Evolutionary conservation across 2,113 vertebrate species (phyloP), one percentile per base, ranked within the genome.

Genomic region (Scytalopus superciliaris): DNA sequence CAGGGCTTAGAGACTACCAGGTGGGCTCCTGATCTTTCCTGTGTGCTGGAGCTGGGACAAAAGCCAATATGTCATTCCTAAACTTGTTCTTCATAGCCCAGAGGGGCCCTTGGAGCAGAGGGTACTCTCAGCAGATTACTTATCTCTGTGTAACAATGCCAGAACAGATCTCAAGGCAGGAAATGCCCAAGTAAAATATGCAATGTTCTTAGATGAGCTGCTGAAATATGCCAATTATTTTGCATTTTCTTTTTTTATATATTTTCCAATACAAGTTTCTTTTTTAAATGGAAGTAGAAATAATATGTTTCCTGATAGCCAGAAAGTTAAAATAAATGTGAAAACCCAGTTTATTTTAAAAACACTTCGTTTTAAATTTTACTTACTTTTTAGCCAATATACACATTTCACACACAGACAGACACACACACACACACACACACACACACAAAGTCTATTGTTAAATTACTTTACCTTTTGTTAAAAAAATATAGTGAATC

Each of bases 161-260:
- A 53, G 50, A 84, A 63, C 2, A 74, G 50, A 88, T 74, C 89
- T 86, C 80, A 84, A 80, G 49, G 45, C 80, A 88, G 64, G 31
- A 91, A 66, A 84, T 84, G 53, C 19, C 21, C 47, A 56, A 60
- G n/a, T 64, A 24, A 86, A 86, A 74, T 74, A 39, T 49, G 31
- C 42, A 63, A 13, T 4, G 0, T 39, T 68, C 55, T 73, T 45
- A 55, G 73, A 77, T 50, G 35, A 87, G n/a, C 59, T 87, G 10
- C 42, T 70, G 77, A 91, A 87, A 91, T n/a, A 47, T 35, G 47
- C 31, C 42, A 69, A 59, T 81, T 82, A 24, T 72, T 80, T 88
- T 69, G 23, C 16, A 22, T 76, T 77, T 90, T 55, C 10, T 67
- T 70, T 82, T n/a, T 2, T 0, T 40, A 31, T 44, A 16, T 53